Base-by-base conservation (phyloP, 2,113 vertebrate genomes). In the Cisticola juncidis region DNA sequence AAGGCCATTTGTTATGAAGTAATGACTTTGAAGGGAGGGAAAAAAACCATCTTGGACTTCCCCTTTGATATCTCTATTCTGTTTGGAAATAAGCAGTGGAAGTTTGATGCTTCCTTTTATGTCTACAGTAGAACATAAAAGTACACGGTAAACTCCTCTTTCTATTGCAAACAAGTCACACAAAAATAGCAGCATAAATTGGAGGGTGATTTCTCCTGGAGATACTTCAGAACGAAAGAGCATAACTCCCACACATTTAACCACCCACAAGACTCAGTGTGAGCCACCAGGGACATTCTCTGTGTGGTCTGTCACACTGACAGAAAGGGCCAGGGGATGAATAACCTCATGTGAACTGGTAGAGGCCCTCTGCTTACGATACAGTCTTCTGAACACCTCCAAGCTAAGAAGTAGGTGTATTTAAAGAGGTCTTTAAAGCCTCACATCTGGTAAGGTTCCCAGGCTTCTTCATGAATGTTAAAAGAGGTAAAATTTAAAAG, bases 51-150 rank as follows among this genome's bases (percentile, higher is more conserved):
- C 81, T 74, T 69, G 94, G 90, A 97, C 93, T 97, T 97, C 86
- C 96, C 96, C 94, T 90, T 95, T 2, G 3, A 74, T 88, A 83
- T 81, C 85, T 90, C 85, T 96, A 68, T 95, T 93, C 81, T 68
- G 48, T 90, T 93, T 96, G 92, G 72, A 82, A 95, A 93, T 86
- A 94, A 84, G 86, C 81, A 84, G 92, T 95, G 90, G 95, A 96
- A 96, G 93, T 95, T 92, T 95, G 82, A 71, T 61, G 79, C 92
- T 96, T 96, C 96, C 96, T 96, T 97, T 96, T 93, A 78, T 94
- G 92, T 88, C 86, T 86, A 70, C 60, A 86, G 64, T 35, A 92
- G 82, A 86, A 83, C 88, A 84, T 64, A 94, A 93, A 96, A 97
- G 90, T 94, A 95, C 95, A 61, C 0, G 60, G 94, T 96, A 90